A percentile compares a stretch with the other conserved stretches of the same genome.
phyloP scores from a whole-genome alignment of 2,888 invertebrate species.

The Zaprionus bogoriensis region DNA sequence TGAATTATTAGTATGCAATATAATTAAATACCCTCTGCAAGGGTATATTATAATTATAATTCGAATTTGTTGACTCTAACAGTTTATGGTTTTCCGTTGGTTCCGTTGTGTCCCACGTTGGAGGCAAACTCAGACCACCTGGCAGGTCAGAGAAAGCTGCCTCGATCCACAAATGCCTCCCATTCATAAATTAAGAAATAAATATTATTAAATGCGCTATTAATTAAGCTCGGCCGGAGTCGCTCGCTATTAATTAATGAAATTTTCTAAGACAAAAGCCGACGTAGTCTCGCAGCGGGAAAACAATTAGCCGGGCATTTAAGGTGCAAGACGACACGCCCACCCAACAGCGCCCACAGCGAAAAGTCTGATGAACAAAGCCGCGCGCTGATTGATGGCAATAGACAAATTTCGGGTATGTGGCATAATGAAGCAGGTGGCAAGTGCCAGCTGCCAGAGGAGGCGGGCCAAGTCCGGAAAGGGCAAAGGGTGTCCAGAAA shows the following conservation, averaged over 20 bases:
- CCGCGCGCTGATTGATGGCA: conserved; percentile 64
- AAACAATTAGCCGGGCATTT: conserved; percentile 69
- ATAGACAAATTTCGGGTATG: conserved; percentile 40
- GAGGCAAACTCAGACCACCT: conserved; percentile 6
- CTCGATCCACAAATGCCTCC: too few species aligned
- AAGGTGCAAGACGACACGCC: conserved; percentile 66
- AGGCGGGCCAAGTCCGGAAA: not conserved
- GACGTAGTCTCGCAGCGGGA: conserved; percentile 42
- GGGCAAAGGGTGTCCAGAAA: not conserved
- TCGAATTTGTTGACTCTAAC: too few species aligned
- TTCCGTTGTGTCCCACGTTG: not conserved
- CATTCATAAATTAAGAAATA: conserved; percentile 64
- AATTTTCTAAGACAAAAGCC: conserved; percentile 49
- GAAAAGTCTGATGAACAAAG: conserved; percentile 36
- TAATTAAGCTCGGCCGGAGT: conserved; percentile 52
- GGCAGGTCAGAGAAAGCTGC: conserved; percentile 57
- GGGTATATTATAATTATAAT: too few species aligned
- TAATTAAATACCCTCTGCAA: too few species aligned
- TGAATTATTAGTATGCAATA: not conserved
- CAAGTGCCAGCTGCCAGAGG: not conserved
- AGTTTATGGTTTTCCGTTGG: too few species aligned
- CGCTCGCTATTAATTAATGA: conserved; percentile 67
- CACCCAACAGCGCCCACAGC: conserved; percentile 40
- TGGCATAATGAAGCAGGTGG: conserved; percentile 37
- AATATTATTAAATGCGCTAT: conserved; percentile 64